Evolutionary conservation across 2,113 vertebrate genomes (phyloP).

Genomic region (Pygoscelis adeliae): DNA sequence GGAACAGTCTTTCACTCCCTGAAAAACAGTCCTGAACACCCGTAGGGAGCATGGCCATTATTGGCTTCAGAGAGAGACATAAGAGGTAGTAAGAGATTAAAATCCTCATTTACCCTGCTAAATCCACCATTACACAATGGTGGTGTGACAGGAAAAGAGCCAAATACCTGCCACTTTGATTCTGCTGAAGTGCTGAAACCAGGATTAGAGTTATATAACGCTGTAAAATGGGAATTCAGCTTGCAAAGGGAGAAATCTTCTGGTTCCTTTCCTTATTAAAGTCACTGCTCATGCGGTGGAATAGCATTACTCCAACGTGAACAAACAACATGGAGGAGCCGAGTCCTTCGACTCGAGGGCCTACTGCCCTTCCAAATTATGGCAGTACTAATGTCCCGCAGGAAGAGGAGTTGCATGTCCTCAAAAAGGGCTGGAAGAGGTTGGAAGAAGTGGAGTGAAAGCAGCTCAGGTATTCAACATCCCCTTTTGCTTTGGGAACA

Average conservation of each 20-base stretch:
- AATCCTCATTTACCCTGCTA: slow-evolving; percentile 48
- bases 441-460: neutral
- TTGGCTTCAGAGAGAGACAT: neutral
- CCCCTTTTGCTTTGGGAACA: neutral
- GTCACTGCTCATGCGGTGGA: neutral
- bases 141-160: slow-evolving; percentile 38
- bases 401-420: neutral
- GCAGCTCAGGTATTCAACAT: neutral
- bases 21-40: neutral
- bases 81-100: slow-evolving; percentile 1
- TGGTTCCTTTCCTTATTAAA: neutral
- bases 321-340: neutral
- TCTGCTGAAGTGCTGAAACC: slow-evolving; percentile 18
- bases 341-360: no score
- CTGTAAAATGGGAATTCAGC: neutral
- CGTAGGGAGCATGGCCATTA: neutral
- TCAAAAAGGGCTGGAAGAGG: neutral
- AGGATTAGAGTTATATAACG: slow-evolving; percentile 38
- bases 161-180: slow-evolving; percentile 24
- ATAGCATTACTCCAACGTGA: neutral
- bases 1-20: neutral
- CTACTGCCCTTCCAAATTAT: neutral
- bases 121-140: neutral
- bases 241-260: neutral
- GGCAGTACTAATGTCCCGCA: neutral